These are phyloP conservation scores for Lamprologus sp. DNA, from an alignment of 2,113 vertebrate genomes.

Conservation along the genomic window DNA sequence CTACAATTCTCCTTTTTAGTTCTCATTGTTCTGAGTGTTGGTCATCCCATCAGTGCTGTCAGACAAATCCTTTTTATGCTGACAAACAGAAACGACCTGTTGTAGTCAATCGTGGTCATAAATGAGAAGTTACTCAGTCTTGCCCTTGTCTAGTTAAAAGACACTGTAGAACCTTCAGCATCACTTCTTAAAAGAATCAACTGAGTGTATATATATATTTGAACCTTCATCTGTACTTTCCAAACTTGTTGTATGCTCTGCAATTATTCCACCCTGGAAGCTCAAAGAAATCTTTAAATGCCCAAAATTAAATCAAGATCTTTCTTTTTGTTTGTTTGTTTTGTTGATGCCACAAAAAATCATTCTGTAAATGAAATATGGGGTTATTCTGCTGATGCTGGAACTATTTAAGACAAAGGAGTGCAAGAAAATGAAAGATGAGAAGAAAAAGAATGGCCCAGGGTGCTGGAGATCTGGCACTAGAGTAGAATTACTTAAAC, in stretches of 20 bases:
- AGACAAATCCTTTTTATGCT: neutral
- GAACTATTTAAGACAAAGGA: neutral
- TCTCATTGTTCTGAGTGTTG: neutral
- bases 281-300: neutral
- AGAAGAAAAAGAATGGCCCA: neutral
- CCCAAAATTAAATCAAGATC: neutral
- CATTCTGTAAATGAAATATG: neutral
- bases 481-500: slow-evolving; percentile 23
- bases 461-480: neutral
- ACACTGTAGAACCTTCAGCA: neutral
- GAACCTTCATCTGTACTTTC: neutral
- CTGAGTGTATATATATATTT: neutral
- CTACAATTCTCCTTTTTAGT: neutral
- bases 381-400: neutral
- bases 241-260: neutral
- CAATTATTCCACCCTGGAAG: neutral
- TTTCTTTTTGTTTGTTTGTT: neutral
- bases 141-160: neutral
- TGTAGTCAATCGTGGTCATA: neutral
- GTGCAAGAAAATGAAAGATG: neutral
- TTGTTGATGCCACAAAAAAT: neutral
- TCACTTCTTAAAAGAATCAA: neutral
- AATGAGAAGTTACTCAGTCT: neutral
- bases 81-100: rapidly evolving
- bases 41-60: neutral